phyloP scores from a whole-genome alignment of 2,797 vertebrate genomes.

The Emys orbicularis region DNA sequence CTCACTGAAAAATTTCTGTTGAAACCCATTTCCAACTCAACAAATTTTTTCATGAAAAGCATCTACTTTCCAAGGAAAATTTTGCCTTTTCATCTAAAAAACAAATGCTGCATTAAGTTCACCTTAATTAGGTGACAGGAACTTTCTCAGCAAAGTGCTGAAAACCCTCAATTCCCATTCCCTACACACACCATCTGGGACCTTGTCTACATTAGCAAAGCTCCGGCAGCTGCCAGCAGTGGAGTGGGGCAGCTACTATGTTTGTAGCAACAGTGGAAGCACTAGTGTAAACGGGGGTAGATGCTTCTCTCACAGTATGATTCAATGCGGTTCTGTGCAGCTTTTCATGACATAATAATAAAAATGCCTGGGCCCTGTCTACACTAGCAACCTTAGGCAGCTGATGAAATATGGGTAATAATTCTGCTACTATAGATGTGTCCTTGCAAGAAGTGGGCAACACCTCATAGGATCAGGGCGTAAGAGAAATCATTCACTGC shows the following conservation, averaged over 20 bases:
- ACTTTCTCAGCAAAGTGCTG: background rate
- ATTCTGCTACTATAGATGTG: background rate
- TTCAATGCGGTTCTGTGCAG: too few relatives aligned
- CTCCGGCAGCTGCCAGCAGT: background rate
- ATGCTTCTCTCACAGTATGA: too few relatives aligned
- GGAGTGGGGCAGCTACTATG: background rate
- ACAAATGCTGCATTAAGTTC: background rate
- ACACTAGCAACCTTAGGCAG: background rate
- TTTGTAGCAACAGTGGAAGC: background rate
- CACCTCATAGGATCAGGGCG: background rate
- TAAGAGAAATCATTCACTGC: rapidly evolving
- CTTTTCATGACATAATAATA: rapidly evolving
- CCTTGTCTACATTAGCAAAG: too few relatives aligned
- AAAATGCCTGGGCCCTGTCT: background rate
- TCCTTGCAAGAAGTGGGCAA: background rate
- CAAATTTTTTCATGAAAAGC: background rate
- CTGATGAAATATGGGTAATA: background rate
- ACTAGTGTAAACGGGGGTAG: background rate
- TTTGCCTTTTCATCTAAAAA: background rate
- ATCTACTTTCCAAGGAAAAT: slow-evolving; percentile 51
- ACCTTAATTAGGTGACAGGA: background rate
- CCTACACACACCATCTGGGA: background rate
- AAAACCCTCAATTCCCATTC: background rate
- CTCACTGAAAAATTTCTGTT: background rate
- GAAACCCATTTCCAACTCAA: background rate